These are phyloP conservation scores for Zelostemma sp. DNA, from an alignment of 1,140 invertebrate genomes.

Conservation along the genomic window DNA sequence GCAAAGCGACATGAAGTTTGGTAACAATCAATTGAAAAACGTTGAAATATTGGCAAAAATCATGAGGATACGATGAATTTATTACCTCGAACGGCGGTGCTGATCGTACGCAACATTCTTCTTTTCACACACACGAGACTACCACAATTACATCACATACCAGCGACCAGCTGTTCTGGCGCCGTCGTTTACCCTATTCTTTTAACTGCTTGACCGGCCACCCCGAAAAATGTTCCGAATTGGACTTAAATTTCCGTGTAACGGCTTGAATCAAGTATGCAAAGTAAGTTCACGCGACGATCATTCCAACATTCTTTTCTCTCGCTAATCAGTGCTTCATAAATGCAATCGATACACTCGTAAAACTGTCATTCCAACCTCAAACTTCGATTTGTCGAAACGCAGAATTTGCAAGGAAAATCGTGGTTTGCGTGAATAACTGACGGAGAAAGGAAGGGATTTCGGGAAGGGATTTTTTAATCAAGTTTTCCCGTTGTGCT, in stretches of 20 bases:
- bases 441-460: not conserved
- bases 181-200: constrained; percentile 52
- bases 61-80: constrained; percentile 2
- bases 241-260: constrained; percentile 68
- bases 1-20: too few relatives aligned
- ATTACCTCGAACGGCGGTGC: constrained; percentile 53
- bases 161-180: constrained; percentile 58
- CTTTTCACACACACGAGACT: constrained; percentile 27
- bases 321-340: not conserved
- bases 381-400: not conserved
- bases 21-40: too few relatives aligned
- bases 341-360: not conserved
- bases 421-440: not conserved
- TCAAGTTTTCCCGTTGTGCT: not conserved
- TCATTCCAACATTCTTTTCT: not conserved
- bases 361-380: constrained; percentile 6
- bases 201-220: constrained; percentile 56
- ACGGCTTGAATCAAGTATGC: constrained; percentile 55
- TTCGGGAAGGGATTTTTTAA: not conserved
- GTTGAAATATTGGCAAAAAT: too few relatives aligned
- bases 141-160: not conserved
- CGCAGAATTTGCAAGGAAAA: not conserved
- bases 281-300: constrained; percentile 45
- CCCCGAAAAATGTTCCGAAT: constrained; percentile 67
- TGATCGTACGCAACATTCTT: constrained; percentile 59